Base-by-base conservation (phyloP, 2,888 invertebrate genomes). In the Syrphus vitripennis region DNA sequence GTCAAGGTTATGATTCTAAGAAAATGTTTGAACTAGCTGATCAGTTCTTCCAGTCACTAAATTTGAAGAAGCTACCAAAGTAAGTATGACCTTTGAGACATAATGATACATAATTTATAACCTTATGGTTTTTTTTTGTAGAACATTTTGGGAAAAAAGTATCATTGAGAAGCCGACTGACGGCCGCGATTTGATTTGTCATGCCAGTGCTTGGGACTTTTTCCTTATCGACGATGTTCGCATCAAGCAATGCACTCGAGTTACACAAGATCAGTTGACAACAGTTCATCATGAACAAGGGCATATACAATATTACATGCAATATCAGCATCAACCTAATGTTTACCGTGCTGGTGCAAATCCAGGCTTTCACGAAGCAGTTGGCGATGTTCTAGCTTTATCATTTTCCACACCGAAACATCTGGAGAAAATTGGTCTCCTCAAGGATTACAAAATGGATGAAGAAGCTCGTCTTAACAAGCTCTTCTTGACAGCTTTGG, bases 131-230 rank as follows among this genome's bases (percentile, higher is more conserved):
- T 34, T 10, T 34, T 34, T 61, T 63, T 69, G 77, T 0, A 0
- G 94, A 95, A 87, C 92, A 93, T 98, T 98, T 92, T 98, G 98
- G 98, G 93, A 96, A 76, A 95, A 95, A 83, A 97, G 97, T 0
- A 96, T 98, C 40, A 94, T 98, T 80, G 95, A 95, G 89, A 97
- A 97, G 89, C 97, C 97, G 0, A 92, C 91, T 0, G 95, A 95
- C 89, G 94, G 94, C 0, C 93, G 95, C 0, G 96, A 97, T 14
- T 93, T 97, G 21, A 93, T 97, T 0, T 98, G 98, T 89, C 97
- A 97, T 90, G 97, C 97, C 0, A 96, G 97, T 0, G 97, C 98
- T 70, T 97, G 97, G 96, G 97, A 98, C 92, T 97, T 98, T 90
- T 97, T 94, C 89, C 94, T 96, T 88, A 94, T 94, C 21, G 94